Evolutionary conservation across 2,113 vertebrate genomes (phyloP).

Genomic region (human (Homo sapiens)): DNA sequence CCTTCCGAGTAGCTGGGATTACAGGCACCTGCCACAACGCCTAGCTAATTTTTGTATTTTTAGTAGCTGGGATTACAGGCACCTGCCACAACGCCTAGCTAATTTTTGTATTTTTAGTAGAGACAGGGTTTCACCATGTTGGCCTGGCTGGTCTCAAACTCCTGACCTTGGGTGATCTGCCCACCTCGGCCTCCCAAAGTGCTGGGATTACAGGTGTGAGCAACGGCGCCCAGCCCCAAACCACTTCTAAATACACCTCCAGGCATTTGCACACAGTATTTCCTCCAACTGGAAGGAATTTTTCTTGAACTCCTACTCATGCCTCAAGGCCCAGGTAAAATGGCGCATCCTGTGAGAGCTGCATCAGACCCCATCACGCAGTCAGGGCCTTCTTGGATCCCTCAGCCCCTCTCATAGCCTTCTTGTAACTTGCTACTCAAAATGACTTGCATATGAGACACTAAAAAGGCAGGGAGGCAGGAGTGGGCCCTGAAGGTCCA

Average conservation of each 20-base stretch:
- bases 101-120: no score
- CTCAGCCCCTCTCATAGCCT: neutral
- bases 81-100: no score
- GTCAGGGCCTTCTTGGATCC: neutral
- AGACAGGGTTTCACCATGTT: no score
- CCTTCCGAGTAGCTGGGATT: no score
- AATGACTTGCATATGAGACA: neutral
- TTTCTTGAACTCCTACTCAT: neutral
- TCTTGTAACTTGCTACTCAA: neutral
- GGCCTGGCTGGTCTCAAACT: no score
- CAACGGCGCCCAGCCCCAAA: no score
- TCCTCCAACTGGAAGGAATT: neutral
- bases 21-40: no score
- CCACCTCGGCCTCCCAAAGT: no score
- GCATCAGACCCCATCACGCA: rapidly evolving
- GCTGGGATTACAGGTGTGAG: no score
- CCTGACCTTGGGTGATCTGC: no score
- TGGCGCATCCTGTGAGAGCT: neutral
- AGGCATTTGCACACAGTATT: neutral
- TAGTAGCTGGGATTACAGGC: no score
- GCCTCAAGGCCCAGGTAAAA: neutral
- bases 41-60: no score
- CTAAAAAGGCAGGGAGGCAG: neutral
- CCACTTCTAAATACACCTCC: neutral
- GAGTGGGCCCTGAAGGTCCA: neutral